phyloP scores from a whole-genome alignment of 2,113 vertebrate species.

The Menura novaehollandiae region DNA sequence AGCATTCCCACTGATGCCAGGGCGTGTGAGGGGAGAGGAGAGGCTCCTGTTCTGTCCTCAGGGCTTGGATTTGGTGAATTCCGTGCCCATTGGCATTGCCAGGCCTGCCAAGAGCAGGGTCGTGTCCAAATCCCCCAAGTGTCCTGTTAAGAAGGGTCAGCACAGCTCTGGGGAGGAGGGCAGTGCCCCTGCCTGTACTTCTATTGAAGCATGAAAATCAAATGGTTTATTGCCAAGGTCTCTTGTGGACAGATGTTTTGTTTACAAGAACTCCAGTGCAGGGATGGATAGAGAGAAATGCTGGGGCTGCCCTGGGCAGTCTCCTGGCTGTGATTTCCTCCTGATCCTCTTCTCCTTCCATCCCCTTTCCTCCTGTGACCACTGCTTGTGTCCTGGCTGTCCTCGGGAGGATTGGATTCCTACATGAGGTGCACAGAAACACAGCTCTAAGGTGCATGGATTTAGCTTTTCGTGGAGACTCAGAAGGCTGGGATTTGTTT shows the following conservation, averaged over 20 bases:
- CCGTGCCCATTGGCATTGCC: rapidly evolving
- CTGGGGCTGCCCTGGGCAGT: not conserved
- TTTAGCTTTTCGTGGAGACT: not conserved
- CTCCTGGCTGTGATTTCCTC: not conserved
- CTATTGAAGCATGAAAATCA: rapidly evolving
- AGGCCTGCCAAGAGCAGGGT: not conserved
- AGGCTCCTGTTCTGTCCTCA: not conserved
- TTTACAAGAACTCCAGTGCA: rapidly evolving
- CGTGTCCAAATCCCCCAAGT: not conserved
- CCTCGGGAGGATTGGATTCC: not conserved
- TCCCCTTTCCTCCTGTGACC: not conserved
- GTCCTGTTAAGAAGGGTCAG: rapidly evolving
- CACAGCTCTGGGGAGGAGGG: not conserved
- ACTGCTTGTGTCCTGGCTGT: not conserved
- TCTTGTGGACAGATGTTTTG: not conserved
- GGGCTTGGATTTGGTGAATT: not conserved
- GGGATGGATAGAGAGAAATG: no score
- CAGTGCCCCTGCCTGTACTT: no score
- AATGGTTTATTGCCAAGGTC: not conserved
- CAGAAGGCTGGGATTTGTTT: not conserved
- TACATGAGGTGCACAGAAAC: not conserved
- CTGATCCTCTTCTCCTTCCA: not conserved
- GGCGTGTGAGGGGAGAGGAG: not conserved
- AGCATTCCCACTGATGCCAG: not conserved
- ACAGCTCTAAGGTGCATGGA: not conserved